Percentiles rank a stretch among this genome's conserved stretches.
These are phyloP conservation scores for Malurus melanocephalus DNA, from an alignment of 2,113 vertebrate genomes.

Conservation along the genomic window DNA sequence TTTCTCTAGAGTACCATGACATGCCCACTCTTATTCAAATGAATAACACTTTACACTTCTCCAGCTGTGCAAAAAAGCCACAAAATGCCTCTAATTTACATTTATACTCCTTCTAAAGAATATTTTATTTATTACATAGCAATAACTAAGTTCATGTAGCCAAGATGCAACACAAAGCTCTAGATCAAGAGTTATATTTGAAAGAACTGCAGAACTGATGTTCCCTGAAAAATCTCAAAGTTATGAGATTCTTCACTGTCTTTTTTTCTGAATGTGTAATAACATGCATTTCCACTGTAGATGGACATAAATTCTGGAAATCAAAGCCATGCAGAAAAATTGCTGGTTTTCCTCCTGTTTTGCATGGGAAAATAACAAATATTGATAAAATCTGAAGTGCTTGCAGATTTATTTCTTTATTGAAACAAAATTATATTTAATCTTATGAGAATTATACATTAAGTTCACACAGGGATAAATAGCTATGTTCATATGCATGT, in stretches of 20 bases:
- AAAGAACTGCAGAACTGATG: background rate
- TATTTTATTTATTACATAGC: background rate
- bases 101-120: background rate
- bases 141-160: background rate
- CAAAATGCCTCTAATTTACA: background rate
- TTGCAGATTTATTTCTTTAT: background rate
- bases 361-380: background rate
- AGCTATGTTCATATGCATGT: background rate
- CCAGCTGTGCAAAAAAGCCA: background rate
- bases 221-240: background rate
- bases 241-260: background rate
- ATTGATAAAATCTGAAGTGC: background rate
- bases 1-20: background rate
- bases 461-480: background rate
- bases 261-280: background rate
- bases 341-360: background rate
- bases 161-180: background rate
- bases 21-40: background rate
- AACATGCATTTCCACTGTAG: background rate
- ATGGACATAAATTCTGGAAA: background rate
- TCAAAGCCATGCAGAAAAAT: background rate
- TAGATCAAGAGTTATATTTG: background rate
- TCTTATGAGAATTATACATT: background rate
- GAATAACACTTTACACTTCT: background rate
- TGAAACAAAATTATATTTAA: background rate